Conservation (phyloP, 2,888 invertebrate species). For the Branchipolynoe longqiensis region DNA sequence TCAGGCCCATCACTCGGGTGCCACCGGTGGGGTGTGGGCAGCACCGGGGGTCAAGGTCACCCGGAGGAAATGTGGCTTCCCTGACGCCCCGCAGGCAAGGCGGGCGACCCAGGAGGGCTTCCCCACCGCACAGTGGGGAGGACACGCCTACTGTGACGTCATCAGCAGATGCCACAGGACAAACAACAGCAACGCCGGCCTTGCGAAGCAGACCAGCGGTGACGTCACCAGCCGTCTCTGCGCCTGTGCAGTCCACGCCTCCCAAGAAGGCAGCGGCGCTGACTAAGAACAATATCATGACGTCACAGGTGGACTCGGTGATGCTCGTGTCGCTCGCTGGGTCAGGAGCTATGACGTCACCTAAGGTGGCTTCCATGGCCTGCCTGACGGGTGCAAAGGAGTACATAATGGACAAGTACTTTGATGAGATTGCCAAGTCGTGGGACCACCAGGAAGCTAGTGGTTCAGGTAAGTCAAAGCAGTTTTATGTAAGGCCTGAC, state of each 20-base stretch:
- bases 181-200: too few relatives aligned
- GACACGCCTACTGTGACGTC: background rate
- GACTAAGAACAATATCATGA: conserved; percentile 13
- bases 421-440: conserved; percentile 46
- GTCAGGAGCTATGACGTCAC: conserved; percentile 29
- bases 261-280: conserved; percentile 9
- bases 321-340: conserved; percentile 29
- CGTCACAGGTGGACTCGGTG: conserved; percentile 50
- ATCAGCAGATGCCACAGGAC: background rate
- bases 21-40: too few relatives aligned
- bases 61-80: too few relatives aligned
- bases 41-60: too few relatives aligned
- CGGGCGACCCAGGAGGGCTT: background rate
- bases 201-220: too few relatives aligned
- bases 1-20: too few relatives aligned
- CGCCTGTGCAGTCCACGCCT: background rate
- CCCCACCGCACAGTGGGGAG: background rate
- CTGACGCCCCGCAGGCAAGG: too few relatives aligned
- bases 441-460: conserved; percentile 38
- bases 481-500: background rate
- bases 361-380: background rate
- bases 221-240: background rate
- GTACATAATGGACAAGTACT: conserved; percentile 51
- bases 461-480: background rate
- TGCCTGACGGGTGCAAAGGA: conserved; percentile 42